Percentiles rank a stretch among this genome's conserved stretches.
These are phyloP conservation scores for Ditylenchus weischeri DNA, from an alignment of 2,888 invertebrate genomes.

Conservation along the genomic window DNA sequence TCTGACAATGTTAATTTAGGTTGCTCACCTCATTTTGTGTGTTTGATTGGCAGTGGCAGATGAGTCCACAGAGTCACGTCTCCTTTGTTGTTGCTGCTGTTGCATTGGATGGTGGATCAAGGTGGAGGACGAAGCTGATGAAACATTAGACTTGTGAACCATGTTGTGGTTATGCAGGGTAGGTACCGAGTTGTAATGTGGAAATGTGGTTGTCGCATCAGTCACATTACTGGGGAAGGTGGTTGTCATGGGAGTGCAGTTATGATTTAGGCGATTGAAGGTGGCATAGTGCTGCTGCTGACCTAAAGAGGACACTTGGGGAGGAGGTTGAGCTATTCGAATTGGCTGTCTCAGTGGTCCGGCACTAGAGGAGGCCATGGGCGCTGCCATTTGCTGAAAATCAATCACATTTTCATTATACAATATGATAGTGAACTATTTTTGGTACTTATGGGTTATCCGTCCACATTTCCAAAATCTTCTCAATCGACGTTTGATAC, in stretches of 20 bases:
- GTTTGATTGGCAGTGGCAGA: neutral
- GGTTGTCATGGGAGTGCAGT: conserved; percentile 2
- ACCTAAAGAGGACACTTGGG: neutral
- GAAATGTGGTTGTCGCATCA: conserved; percentile 5
- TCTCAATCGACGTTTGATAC: too few relatives aligned
- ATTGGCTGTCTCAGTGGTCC: conserved; percentile 8
- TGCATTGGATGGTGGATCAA: neutral
- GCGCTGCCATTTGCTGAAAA: conserved; percentile 10
- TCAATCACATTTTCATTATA: neutral
- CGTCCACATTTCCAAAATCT: too few relatives aligned
- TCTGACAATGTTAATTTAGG: too few relatives aligned
- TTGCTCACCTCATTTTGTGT: too few relatives aligned
- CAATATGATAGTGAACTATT: too few relatives aligned
- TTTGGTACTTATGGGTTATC: too few relatives aligned
- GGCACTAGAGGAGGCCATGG: neutral
- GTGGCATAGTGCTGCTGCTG: conserved; percentile 6
- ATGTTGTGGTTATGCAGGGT: neutral
- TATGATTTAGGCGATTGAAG: neutral
- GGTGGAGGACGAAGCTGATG: neutral
- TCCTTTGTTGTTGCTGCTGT: conserved; percentile 4
- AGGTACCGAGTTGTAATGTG: conserved; percentile 9
- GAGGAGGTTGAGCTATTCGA: conserved; percentile 16
- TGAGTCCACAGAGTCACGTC: neutral
- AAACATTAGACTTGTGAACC: neutral
- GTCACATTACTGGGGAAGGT: conserved; percentile 7